Base-by-base conservation (phyloP, 2,888 invertebrate species). In the Odontomyia ornata region DNA sequence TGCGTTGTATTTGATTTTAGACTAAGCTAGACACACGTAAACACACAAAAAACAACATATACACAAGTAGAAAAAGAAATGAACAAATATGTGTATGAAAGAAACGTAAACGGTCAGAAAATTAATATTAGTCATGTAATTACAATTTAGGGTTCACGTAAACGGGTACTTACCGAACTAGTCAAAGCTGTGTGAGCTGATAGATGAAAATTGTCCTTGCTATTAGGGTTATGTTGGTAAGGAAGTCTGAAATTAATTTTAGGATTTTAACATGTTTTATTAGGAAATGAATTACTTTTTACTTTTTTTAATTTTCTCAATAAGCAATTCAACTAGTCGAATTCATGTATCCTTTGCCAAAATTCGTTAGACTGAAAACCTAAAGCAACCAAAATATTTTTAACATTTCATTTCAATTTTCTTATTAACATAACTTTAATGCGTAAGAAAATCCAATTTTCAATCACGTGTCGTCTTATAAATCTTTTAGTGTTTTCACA, bases 91-190 rank as follows among this genome's bases (percentile, higher is more conserved):
- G 56, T 60, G 73, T 30, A 23, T 60, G 73, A 23, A 30, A 60
- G 60, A 36, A 0, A 11, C 18, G 11, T 7, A 36, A 36, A 57
- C 36, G 25, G 13, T 36, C 36, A 18, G 18, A 56, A 18, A 72
- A 56, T 72, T 57, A 57, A 36, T 25, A 47, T 25, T 69, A 73
- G 56, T 30, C 18, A 30, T 72, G 72, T 73, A 73, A 73, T 73
- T 57, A 73, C 73, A 18, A 60, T 57, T 73, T 36, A 57, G 73
- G 73, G 60, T 73, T 73, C 73, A 73, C 30, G 60, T 36, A 73
- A 73, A 73, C 73, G 73, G 73, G 73, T 73, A 73, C 28, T 73
- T 30, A 60, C 57, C 73, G 60, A 46, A 43, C 73, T 73, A 60
- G 60, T 72, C 43, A 21, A 57, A 28, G 11, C 30, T 72, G 15